Conservation (phyloP, 2,888 invertebrate species). For the Stratiomys singularior region DNA sequence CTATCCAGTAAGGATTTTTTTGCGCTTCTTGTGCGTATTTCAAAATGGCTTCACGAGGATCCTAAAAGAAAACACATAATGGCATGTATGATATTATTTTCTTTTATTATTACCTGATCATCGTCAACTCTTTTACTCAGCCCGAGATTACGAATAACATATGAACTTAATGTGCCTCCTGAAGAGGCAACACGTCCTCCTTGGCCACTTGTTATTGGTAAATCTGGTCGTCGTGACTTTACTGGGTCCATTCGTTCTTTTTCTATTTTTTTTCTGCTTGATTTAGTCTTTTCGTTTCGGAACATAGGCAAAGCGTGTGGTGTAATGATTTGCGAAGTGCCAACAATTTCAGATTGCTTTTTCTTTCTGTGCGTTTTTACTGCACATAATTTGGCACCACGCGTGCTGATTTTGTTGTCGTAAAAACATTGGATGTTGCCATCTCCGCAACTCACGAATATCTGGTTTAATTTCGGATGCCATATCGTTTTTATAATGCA, state of each 20-base stretch:
- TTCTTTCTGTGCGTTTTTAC: slow-evolving; percentile 82
- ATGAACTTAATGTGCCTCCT: slow-evolving; percentile 95
- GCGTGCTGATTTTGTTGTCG: slow-evolving; percentile 84
- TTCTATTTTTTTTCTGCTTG: slow-evolving; percentile 89
- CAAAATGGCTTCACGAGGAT: slow-evolving; percentile 94
- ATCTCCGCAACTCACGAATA: slow-evolving; percentile 91
- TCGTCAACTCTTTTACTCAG: slow-evolving; percentile 91
- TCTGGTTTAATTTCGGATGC: slow-evolving; percentile 98
- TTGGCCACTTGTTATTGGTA: slow-evolving; percentile 88
- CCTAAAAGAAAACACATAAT: slow-evolving; percentile 60
- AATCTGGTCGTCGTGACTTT: slow-evolving; percentile 83
- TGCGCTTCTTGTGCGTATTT: slow-evolving; percentile 95
- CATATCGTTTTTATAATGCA: slow-evolving; percentile 90
- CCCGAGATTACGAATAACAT: slow-evolving; percentile 94
- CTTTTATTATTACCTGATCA: slow-evolving; percentile 72
- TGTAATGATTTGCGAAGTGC: slow-evolving; percentile 93
- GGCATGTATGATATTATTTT: not conserved
- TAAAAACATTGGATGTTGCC: slow-evolving; percentile 92
- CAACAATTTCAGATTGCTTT: slow-evolving; percentile 86
- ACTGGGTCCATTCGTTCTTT: slow-evolving; percentile 89
- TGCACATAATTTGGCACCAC: slow-evolving; percentile 92
- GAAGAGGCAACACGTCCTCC: slow-evolving; percentile 95
- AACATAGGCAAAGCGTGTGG: slow-evolving; percentile 96
- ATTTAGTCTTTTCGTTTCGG: slow-evolving; percentile 88
- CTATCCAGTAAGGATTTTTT: slow-evolving; percentile 97